phyloP scores from a whole-genome alignment of 2,113 vertebrate species.

The Varanus komodoensis region DNA sequence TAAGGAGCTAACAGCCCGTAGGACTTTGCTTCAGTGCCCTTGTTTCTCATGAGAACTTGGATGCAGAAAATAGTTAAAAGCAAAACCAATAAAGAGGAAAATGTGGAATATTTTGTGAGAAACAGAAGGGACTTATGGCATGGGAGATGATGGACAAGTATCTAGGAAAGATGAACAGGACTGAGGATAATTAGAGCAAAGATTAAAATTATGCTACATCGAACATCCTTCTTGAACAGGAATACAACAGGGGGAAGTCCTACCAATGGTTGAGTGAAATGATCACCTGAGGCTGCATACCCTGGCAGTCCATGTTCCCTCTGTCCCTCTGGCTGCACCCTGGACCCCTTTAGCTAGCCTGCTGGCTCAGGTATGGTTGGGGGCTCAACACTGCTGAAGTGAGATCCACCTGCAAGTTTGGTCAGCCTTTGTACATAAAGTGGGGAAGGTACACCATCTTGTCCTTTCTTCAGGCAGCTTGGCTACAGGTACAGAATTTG shows the following conservation, averaged over 20 bases:
- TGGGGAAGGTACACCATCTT: too few species aligned
- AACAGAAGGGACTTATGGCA: background rate
- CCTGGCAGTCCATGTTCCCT: background rate
- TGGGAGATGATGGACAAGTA: background rate
- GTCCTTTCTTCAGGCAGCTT: too few species aligned
- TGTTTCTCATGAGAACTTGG: conserved; percentile 23
- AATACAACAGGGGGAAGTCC: too few species aligned
- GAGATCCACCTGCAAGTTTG: too few species aligned
- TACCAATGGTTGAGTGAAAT: too few species aligned
- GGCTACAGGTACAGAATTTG: too few species aligned
- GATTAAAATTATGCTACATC: background rate
- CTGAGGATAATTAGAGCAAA: background rate
- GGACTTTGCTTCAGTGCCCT: background rate
- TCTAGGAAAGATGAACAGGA: background rate
- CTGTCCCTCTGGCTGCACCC: too few species aligned
- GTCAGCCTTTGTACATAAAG: too few species aligned
- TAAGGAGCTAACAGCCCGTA: conserved; percentile 26
- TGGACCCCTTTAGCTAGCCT: too few species aligned
- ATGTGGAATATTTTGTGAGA: background rate
- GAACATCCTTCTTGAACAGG: background rate
- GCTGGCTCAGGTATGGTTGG: too few species aligned
- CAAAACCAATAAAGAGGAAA: conserved; percentile 12
- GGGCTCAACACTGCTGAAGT: too few species aligned
- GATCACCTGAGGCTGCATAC: background rate
- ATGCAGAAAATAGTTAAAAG: conserved; percentile 17